A percentile compares a stretch with the other conserved stretches of the same genome.
These are phyloP conservation scores for Hylaeus anthracinus DNA, from an alignment of 1,140 invertebrate species.

Conservation along the genomic window DNA sequence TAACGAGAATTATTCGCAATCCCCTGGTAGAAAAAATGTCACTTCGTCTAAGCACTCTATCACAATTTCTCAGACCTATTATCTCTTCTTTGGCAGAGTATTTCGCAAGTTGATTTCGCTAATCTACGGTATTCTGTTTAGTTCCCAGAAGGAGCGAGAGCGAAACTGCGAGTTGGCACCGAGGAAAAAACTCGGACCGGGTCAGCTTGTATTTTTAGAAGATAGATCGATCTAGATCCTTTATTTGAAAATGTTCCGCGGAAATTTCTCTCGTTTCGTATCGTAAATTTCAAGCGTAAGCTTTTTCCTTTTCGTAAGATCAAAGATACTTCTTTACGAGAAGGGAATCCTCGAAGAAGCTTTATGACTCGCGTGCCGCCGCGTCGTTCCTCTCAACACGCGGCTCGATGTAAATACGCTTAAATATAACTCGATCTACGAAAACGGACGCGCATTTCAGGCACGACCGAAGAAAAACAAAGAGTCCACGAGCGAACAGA, in stretches of 20 bases:
- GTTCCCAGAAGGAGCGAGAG: background rate
- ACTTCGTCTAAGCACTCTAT: too few relatives aligned
- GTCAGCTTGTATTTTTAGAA: constrained; percentile 55
- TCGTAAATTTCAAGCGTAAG: background rate
- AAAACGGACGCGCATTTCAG: constrained; percentile 22
- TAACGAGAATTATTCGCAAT: background rate
- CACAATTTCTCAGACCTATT: background rate
- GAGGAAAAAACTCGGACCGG: constrained; percentile 41
- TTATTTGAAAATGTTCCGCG: constrained; percentile 3
- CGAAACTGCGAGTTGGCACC: background rate
- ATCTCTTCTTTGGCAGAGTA: background rate
- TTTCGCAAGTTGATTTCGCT: too few relatives aligned
- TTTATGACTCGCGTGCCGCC: constrained; percentile 21
- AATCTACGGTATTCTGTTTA: constrained; percentile 1
- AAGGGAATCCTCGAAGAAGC: constrained; percentile 26
- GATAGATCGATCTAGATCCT: constrained; percentile 25
- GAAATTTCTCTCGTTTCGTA: background rate
- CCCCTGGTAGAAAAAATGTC: background rate
- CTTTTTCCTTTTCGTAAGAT: background rate
- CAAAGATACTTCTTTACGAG: background rate
- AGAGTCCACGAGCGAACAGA: background rate
- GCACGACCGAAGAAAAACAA: constrained; percentile 35
- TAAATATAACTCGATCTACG: constrained; percentile 46
- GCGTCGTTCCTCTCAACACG: background rate
- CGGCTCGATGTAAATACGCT: constrained; percentile 41